phyloP scores from a whole-genome alignment of 2,888 invertebrate genomes.

The Hydraecia micacea region DNA sequence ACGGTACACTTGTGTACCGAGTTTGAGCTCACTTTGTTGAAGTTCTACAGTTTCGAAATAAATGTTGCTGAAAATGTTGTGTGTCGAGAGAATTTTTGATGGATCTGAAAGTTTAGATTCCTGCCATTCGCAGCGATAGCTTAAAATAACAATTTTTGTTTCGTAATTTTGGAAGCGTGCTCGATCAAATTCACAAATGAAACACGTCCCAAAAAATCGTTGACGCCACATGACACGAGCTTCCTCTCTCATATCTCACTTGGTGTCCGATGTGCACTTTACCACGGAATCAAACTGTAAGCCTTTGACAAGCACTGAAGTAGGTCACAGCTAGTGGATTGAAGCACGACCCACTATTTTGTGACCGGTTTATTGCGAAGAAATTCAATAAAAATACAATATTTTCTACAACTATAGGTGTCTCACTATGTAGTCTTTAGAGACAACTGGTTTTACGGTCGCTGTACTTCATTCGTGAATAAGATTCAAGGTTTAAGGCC shows the following conservation, averaged over 20 bases:
- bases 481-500: conserved; percentile 47
- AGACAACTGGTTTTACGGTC: conserved; percentile 40
- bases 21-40: conserved; percentile 41
- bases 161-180: conserved; percentile 11
- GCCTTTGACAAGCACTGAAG: conserved; percentile 50
- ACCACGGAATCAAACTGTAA: conserved; percentile 50
- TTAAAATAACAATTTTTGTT: conserved; percentile 13
- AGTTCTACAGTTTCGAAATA: conserved; percentile 38
- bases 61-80: conserved; percentile 35
- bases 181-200: conserved; percentile 18
- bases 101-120: conserved; percentile 29
- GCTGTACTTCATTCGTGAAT: conserved; percentile 20
- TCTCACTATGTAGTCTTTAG: conserved; percentile 20
- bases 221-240: conserved; percentile 18
- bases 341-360: conserved; percentile 42
- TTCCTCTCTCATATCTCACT: conserved; percentile 29
- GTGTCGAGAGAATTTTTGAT: conserved; percentile 29
- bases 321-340: conserved; percentile 58
- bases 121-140: conserved; percentile 9
- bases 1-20: conserved; percentile 36
- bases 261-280: conserved; percentile 48
- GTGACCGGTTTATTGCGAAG: conserved; percentile 38
- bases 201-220: conserved; percentile 20
- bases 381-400: conserved; percentile 34
- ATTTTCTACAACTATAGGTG: conserved; percentile 26